phyloP scores from a whole-genome alignment of 1,140 invertebrate genomes.

The Acromyrmex heyeri region DNA sequence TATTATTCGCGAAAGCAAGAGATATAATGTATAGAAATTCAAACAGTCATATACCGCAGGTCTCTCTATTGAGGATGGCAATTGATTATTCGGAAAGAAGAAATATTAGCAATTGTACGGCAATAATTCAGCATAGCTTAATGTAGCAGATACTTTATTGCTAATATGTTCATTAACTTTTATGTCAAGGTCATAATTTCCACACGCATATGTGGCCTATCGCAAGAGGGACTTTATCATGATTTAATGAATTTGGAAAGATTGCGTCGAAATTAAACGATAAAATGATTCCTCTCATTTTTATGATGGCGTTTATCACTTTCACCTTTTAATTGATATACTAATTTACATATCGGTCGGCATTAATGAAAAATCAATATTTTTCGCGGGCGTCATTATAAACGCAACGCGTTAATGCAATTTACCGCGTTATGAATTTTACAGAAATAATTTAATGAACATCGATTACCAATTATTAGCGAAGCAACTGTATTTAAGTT shows the following conservation, averaged over 20 bases:
- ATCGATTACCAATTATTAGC: slow-evolving; percentile 69
- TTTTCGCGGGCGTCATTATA: slow-evolving; percentile 47
- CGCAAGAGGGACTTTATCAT: slow-evolving; percentile 19
- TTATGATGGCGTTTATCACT: slow-evolving; percentile 40
- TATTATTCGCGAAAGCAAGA: neutral
- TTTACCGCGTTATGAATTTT: slow-evolving; percentile 47
- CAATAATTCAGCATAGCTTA: slow-evolving; percentile 70
- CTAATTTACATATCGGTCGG: slow-evolving; percentile 26
- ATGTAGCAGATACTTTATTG: slow-evolving; percentile 66
- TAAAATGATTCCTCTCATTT: slow-evolving; percentile 28
- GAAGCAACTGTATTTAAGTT: slow-evolving; percentile 64
- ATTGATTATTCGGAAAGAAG: slow-evolving; percentile 70
- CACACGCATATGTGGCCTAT: slow-evolving; percentile 15
- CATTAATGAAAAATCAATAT: slow-evolving; percentile 55
- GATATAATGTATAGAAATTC: slow-evolving; percentile 6
- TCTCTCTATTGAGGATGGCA: slow-evolving; percentile 41
- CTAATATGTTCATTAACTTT: slow-evolving; percentile 72
- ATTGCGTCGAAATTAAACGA: slow-evolving; percentile 16
- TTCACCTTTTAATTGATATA: slow-evolving; percentile 37
- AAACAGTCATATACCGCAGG: slow-evolving; percentile 16
- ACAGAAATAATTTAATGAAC: slow-evolving; percentile 69
- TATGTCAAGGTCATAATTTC: slow-evolving; percentile 56
- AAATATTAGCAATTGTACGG: slow-evolving; percentile 67
- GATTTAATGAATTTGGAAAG: slow-evolving; percentile 28
- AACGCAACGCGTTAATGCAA: slow-evolving; percentile 47